Percentiles rank a stretch among this genome's conserved stretches.
phyloP scores from a whole-genome alignment of 2,888 invertebrate genomes.

The Pandemis corylana region DNA sequence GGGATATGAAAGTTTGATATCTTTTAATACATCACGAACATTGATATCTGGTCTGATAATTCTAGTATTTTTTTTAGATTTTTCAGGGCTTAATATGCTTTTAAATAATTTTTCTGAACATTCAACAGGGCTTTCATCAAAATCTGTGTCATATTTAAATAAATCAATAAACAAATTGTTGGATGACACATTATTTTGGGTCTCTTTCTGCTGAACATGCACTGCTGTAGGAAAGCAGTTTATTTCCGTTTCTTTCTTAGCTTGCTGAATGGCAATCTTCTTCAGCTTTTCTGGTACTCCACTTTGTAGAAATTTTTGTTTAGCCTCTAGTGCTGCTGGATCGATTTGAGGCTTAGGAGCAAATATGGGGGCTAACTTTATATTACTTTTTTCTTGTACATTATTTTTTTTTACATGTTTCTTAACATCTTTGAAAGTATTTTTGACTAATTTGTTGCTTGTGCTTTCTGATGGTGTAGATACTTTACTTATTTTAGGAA shows the following conservation, averaged over 20 bases:
- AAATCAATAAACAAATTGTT: slow-evolving; percentile 19
- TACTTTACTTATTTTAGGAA: slow-evolving; percentile 14
- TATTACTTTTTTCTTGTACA: slow-evolving; percentile 39
- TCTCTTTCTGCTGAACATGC: slow-evolving; percentile 86
- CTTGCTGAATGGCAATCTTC: slow-evolving; percentile 81
- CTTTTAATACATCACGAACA: slow-evolving; percentile 66
- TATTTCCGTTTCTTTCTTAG: slow-evolving; percentile 63
- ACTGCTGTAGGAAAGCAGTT: slow-evolving; percentile 86
- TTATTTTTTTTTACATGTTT: slow-evolving; percentile 33
- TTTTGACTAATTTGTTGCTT: slow-evolving; percentile 9
- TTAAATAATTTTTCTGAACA: slow-evolving; percentile 48
- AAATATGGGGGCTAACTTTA: slow-evolving; percentile 90
- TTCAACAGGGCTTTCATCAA: slow-evolving; percentile 36
- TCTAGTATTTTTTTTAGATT: slow-evolving; percentile 31
- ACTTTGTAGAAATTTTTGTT: slow-evolving; percentile 88
- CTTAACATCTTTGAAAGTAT: slow-evolving; percentile 39
- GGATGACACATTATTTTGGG: slow-evolving; percentile 1
- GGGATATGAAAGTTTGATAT: slow-evolving; percentile 84
- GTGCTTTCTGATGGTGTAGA: background rate
- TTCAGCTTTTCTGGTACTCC: slow-evolving; percentile 88
- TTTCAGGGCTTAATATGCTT: slow-evolving; percentile 51
- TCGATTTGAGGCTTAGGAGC: slow-evolving; percentile 85
- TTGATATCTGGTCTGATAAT: slow-evolving; percentile 48
- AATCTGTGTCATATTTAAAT: slow-evolving; percentile 38
- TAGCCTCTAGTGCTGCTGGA: slow-evolving; percentile 85